Base-by-base conservation (phyloP, 2,113 vertebrate genomes). In the Phylloscopus trochiloides region DNA sequence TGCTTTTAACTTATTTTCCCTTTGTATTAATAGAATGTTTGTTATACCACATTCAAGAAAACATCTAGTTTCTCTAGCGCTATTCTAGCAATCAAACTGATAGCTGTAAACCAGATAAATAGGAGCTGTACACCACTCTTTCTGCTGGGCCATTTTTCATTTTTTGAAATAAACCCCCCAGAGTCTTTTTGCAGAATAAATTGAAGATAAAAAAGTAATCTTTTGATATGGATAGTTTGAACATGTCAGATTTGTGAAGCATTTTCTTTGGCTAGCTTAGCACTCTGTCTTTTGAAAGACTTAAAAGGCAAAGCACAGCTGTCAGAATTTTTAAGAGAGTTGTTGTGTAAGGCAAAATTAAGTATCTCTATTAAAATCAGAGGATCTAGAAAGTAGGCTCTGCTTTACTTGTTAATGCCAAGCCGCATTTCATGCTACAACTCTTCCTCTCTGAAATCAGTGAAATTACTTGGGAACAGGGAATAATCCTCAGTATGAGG, bases 81-180 rank as follows among this genome's bases (percentile, higher is more conserved):
- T 97, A 93, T 93, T 92, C 95, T 85, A 91, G 92, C 89, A 95
- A 97, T 97, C 97, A 92, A 97, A 92, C 54, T 88, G 96, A 97
- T 97, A 96, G 96, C 95, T 97, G 95, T 97, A 98, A 96, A 98
- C 75, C 95, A 98, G 97, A 98, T 98, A 98, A 98, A 98, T 90
- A 97, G 97, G 92, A 97, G 94, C 95, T 87, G 65, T 84, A 92
- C 84, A 90, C 86, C 92, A 87, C 26, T 3, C 14, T 94, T 95
- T 95, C 95, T 96, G 65, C 87, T 28, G 61, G 84, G 75, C 94
- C 98, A 98, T 98, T 98, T 98, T 97, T 98, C 97, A 98, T 98
- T 96, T 97, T 97, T 95, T 75, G 92, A 98, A 98, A 97, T 96
- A 97, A 98, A 96, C 54, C 91, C 97, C 96, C 97, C 92, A 94